Evolutionary conservation across 2,888 invertebrate species (phyloP).

Genomic region (Chloroclysta siterata): DNA sequence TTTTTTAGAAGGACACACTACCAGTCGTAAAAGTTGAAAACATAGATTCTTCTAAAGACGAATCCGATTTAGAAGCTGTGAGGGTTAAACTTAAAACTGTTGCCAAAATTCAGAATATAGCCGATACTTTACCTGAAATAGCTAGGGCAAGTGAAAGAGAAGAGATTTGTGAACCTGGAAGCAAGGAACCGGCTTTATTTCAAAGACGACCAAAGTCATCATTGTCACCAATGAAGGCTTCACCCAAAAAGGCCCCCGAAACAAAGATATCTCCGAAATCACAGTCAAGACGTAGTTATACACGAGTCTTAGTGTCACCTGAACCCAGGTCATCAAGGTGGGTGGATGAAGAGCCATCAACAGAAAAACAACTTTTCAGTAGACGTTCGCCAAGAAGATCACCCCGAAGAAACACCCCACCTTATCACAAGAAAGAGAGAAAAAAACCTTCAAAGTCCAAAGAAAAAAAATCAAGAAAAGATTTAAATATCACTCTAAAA

Average conservation of each 20-base stretch:
- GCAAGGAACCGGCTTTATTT: conserved; percentile 75
- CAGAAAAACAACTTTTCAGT: conserved; percentile 62
- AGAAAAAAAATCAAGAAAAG: conserved; percentile 52
- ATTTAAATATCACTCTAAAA: conserved; percentile 75
- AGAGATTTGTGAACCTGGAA: conserved; percentile 65
- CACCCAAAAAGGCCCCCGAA: conserved; percentile 29
- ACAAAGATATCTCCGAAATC: conserved; percentile 31
- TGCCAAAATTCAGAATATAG: conserved; percentile 49
- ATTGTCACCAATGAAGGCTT: conserved; percentile 36
- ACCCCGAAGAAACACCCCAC: conserved; percentile 57
- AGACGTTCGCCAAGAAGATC: conserved; percentile 61
- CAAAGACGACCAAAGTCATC: conserved; percentile 68
- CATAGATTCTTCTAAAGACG: conserved; percentile 45
- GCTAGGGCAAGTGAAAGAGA: conserved; percentile 66
- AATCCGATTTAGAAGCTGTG: conserved; percentile 59
- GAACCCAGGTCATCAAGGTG: conserved; percentile 55
- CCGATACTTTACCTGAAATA: conserved; percentile 71
- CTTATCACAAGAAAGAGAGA: conserved; percentile 65
- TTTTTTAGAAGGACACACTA: conserved; percentile 65
- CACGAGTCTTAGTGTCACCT: conserved; percentile 74
- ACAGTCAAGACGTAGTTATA: conserved; percentile 57
- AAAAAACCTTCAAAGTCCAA: conserved; percentile 60
- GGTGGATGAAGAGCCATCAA: conserved; percentile 38
- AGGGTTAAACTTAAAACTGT: conserved; percentile 70
- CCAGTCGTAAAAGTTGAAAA: conserved; percentile 43